These are phyloP conservation scores for Danaus chrysippus DNA, from an alignment of 2,888 invertebrate genomes.

Conservation along the genomic window DNA sequence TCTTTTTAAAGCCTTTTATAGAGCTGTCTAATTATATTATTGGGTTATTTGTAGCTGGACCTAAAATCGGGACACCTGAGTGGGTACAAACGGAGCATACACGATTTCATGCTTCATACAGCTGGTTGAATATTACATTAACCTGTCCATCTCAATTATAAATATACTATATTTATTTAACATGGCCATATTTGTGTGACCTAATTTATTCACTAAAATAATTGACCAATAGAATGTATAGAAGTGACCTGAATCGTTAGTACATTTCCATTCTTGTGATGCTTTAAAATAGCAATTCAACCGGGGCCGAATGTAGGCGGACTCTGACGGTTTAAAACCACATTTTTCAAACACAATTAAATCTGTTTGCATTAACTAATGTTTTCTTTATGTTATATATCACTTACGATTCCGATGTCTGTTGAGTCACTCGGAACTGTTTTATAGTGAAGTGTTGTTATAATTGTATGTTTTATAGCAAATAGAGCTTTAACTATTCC, in stretches of 20 bases:
- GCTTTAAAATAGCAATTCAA: conserved; percentile 51
- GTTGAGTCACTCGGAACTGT: background rate
- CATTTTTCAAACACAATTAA: conserved; percentile 41
- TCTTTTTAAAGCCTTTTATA: background rate
- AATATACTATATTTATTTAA: conserved; percentile 9
- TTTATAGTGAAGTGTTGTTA: too few relatives aligned
- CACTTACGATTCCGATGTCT: conserved; percentile 9
- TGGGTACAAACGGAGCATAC: conserved; percentile 43
- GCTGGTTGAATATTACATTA: conserved; percentile 43
- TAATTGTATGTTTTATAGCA: too few relatives aligned
- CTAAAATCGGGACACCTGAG: conserved; percentile 36
- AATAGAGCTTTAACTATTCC: too few relatives aligned
- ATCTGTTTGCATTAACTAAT: conserved; percentile 21
- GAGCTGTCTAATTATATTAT: background rate
- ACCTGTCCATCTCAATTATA: background rate
- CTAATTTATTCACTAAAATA: conserved; percentile 42
- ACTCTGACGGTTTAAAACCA: conserved; percentile 40
- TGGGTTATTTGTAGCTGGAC: conserved; percentile 27
- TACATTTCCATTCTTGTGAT: conserved; percentile 41
- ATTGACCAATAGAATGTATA: conserved; percentile 38
- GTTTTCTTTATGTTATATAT: conserved; percentile 10
- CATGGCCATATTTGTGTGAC: conserved; percentile 29
- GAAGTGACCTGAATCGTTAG: conserved; percentile 50
- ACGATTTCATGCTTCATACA: conserved; percentile 47
- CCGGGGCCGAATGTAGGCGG: conserved; percentile 38